Base-by-base conservation (phyloP, 2,797 vertebrate species). In the Staurois parvus region DNA sequence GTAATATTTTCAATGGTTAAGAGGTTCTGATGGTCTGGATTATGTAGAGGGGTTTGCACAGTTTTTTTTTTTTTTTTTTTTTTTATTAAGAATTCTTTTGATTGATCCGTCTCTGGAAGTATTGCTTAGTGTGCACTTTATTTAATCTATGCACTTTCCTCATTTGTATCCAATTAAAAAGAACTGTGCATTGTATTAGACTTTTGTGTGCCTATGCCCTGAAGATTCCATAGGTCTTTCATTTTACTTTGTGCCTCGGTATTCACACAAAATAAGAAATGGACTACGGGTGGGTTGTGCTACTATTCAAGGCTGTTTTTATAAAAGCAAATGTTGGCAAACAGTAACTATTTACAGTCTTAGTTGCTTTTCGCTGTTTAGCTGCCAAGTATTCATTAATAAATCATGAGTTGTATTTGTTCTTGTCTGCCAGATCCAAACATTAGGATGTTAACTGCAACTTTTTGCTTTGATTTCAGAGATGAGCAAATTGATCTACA, bases 341-440 rank as follows among this genome's bases (percentile, higher is more conserved):
- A 72, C 62, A 30, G 40, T 12, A 42, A 76, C 83, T 84, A 77
- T 77, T 84, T 84, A 72, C 67, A 70, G 66, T 68, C 37, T 42
- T 10, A 8, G 9, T 28, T 37, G 73, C 73, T 52, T n/a, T 6
- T 15, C 21, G 19, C 75, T 40, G 28, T 40, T 15, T 62, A 64
- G 83, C 83, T 77, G 66, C 83, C 83, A 84, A 78, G 74, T 37
- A 34, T 84, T 59, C 67, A 78, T 84, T 72, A 78, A 67, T 84
- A 81, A 81, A 81, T 81, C 67, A 81, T 72, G 79, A 72, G 26
- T 28, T 72, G 79, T 70, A 34, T 69, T 48, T 68, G 17, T 70
- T 67, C 34, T 56, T 24, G 29, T 72, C 68, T 80, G 28, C 30
- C n/a, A n/a, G 15, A 17, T 52, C 66, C 42, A 52, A 52, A 52